These are phyloP conservation scores for Dilophus febrilis DNA, from an alignment of 2,888 invertebrate species.

Conservation along the genomic window DNA sequence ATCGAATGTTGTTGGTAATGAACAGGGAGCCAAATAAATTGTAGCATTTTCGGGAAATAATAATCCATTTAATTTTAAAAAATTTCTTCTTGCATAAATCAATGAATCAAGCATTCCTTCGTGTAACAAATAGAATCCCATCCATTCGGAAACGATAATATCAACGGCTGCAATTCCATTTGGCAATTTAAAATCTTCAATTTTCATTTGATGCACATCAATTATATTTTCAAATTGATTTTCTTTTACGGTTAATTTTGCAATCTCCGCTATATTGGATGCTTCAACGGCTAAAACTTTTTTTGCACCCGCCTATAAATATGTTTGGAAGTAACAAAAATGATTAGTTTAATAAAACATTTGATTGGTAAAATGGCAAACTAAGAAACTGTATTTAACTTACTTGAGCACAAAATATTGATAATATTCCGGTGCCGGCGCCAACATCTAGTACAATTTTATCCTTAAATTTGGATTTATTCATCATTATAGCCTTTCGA, in stretches of 20 bases:
- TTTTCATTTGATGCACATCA: constrained; percentile 54
- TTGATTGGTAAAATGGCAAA: too few species aligned
- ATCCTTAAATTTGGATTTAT: constrained; percentile 46
- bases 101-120: constrained; percentile 93
- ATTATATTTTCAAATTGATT: constrained; percentile 50
- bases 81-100: constrained; percentile 61
- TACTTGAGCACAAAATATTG: constrained; percentile 61
- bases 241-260: constrained; percentile 47
- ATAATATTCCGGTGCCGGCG: constrained; percentile 75
- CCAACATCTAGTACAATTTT: constrained; percentile 77
- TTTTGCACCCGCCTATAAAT: constrained; percentile 58
- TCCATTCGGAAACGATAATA: constrained; percentile 91
- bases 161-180: constrained; percentile 52
- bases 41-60: constrained; percentile 58
- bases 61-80: constrained; percentile 51
- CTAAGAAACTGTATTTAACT: too few species aligned
- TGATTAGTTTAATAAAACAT: too few species aligned
- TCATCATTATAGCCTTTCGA: constrained; percentile 55
- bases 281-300: constrained; percentile 78
- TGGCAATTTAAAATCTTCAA: constrained; percentile 59
- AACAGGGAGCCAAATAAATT: constrained; percentile 33
- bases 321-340: too few species aligned
- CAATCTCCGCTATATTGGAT: constrained; percentile 46
- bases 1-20: constrained; percentile 40
- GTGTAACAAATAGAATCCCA: constrained; percentile 90